A percentile compares a stretch with the other conserved stretches of the same genome.
Evolutionary conservation across 2,113 vertebrate genomes (phyloP).

Genomic region (Gadus chalcogrammus): DNA sequence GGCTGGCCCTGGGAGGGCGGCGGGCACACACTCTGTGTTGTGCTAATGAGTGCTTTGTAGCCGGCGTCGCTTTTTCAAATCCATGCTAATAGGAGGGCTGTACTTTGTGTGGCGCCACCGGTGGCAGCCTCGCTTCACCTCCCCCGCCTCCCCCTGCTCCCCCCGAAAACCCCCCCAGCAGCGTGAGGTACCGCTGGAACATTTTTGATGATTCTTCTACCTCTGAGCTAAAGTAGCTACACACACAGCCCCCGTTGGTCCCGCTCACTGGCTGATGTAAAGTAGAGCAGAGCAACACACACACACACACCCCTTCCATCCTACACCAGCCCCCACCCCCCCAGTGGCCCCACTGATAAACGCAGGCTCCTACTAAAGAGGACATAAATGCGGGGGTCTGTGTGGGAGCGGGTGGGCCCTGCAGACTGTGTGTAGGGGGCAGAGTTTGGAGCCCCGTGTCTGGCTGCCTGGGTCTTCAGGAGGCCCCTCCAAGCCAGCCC

Average conservation of each 20-base stretch:
- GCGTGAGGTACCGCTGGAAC: conserved; percentile 50
- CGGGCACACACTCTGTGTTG: conserved; percentile 67
- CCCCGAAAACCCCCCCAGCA: conserved; percentile 33
- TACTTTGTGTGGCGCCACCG: conserved; percentile 52
- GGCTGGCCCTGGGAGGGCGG: conserved; percentile 53
- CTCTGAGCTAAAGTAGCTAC: too few species aligned
- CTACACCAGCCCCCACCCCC: conserved; percentile 35
- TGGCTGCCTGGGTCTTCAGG: too few species aligned
- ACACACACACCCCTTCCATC: conserved; percentile 11
- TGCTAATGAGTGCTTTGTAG: conserved; percentile 76
- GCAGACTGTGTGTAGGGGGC: conserved; percentile 38
- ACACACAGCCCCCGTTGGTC: conserved; percentile 12
- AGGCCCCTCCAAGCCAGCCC: too few species aligned
- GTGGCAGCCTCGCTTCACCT: conserved; percentile 41
- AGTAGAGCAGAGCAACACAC: conserved; percentile 9
- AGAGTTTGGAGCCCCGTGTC: conserved; percentile 16
- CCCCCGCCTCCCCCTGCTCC: too few species aligned
- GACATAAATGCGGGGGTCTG: conserved; percentile 51
- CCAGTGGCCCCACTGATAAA: conserved; percentile 59
- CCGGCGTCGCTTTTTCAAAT: conserved; percentile 62
- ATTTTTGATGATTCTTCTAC: conserved; percentile 42
- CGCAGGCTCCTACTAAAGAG: conserved; percentile 32
- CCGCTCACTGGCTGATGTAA: conserved; percentile 6
- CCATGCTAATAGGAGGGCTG: conserved; percentile 70
- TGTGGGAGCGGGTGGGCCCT: conserved; percentile 46